phyloP scores from a whole-genome alignment of 2,888 invertebrate genomes.

The Autographa pulchrina region DNA sequence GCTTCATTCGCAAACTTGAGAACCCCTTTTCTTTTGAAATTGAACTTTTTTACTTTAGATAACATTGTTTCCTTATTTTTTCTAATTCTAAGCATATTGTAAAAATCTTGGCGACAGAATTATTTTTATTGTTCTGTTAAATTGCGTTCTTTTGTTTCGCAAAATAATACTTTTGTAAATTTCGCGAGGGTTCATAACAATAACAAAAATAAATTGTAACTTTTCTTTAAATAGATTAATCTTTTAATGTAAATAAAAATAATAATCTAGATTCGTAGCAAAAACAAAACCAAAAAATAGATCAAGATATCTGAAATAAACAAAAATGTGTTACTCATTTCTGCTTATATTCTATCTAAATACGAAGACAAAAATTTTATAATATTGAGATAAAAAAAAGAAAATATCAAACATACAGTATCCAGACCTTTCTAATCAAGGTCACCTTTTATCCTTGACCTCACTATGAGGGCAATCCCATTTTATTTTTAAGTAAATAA shows the following conservation, averaged over 20 bases:
- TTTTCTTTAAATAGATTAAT: neutral
- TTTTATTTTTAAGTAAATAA: slow-evolving; percentile 35
- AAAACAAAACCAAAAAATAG: neutral
- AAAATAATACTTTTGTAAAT: slow-evolving; percentile 41
- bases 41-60: slow-evolving; percentile 55
- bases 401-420: slow-evolving; percentile 29
- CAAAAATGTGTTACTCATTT: neutral
- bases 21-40: slow-evolving; percentile 52
- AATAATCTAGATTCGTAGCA: neutral
- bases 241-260: no score
- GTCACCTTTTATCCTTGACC: slow-evolving; percentile 43
- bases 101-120: slow-evolving; percentile 48
- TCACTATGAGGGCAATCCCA: slow-evolving; percentile 24
- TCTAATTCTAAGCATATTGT: slow-evolving; percentile 58
- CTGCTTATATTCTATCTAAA: neutral
- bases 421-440: slow-evolving; percentile 40
- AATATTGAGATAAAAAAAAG: slow-evolving; percentile 36
- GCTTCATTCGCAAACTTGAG: slow-evolving; percentile 37
- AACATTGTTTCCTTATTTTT: slow-evolving; percentile 53
- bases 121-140: slow-evolving; percentile 53
- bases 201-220: neutral
- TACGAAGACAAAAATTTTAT: slow-evolving; percentile 29
- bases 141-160: slow-evolving; percentile 39
- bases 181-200: slow-evolving; percentile 35
- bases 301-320: neutral